Percentiles rank a stretch among this genome's conserved stretches.
Conservation (phyloP, 2,113 vertebrate genomes). For the Hiodon tergisus region DNA sequence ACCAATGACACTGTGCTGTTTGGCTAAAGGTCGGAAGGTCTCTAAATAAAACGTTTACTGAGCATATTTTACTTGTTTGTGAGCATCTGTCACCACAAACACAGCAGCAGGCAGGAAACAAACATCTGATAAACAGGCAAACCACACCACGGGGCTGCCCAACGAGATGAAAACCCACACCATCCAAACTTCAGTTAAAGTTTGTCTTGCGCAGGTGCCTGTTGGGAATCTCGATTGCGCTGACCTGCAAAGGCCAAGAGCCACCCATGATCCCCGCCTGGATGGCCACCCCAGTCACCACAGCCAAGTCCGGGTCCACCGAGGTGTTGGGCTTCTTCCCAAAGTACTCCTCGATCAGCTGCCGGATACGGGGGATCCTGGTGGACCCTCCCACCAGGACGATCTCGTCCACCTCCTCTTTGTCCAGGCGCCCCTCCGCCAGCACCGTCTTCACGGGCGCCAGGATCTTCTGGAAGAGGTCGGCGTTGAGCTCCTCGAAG, state of each 20-base stretch:
- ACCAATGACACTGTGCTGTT: too few species aligned
- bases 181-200: slow-evolving; percentile 65
- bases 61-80: too few species aligned
- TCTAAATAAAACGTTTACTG: too few species aligned
- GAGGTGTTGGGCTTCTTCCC: slow-evolving; percentile 91
- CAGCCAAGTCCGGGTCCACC: slow-evolving; percentile 89
- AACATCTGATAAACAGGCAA: background rate
- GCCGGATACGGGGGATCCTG: slow-evolving; percentile 83
- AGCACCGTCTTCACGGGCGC: slow-evolving; percentile 80
- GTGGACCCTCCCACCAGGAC: slow-evolving; percentile 95
- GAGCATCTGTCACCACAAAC: background rate
- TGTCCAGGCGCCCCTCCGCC: slow-evolving; percentile 73
- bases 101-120: background rate
- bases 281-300: slow-evolving; percentile 87
- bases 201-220: slow-evolving; percentile 88
- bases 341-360: slow-evolving; percentile 84
- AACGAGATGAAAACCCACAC: background rate
- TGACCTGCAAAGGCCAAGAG: slow-evolving; percentile 95
- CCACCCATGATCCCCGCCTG: slow-evolving; percentile 94
- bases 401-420: slow-evolving; percentile 83
- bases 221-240: slow-evolving; percentile 93
- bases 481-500: slow-evolving; percentile 84
- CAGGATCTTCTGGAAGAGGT: slow-evolving; percentile 93
- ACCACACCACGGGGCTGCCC: background rate
- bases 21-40: too few species aligned